Percentiles rank a stretch among this genome's conserved stretches.
Evolutionary conservation across 2,888 invertebrate genomes (phyloP).

Genomic region (Ennomos fuscantarius): DNA sequence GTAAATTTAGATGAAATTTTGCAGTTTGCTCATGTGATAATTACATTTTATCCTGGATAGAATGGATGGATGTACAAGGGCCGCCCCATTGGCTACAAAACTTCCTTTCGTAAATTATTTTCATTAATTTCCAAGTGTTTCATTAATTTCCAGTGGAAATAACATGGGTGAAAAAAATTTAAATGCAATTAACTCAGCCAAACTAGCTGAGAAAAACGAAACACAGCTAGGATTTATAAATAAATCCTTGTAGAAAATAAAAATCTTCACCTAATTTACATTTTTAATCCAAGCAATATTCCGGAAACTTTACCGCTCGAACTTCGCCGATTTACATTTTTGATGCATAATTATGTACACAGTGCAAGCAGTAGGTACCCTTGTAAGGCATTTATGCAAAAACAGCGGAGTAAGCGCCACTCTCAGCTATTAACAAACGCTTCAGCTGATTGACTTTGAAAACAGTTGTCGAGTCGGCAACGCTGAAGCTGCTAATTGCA

Average conservation of each 20-base stretch:
- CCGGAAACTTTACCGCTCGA: conserved; percentile 21
- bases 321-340: conserved; percentile 39
- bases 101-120: no score
- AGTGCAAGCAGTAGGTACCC: background rate
- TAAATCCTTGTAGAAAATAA: conserved; percentile 8
- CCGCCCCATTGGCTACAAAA: no score
- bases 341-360: conserved; percentile 36
- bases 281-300: conserved; percentile 18
- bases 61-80: no score
- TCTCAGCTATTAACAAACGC: conserved; percentile 40
- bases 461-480: conserved; percentile 32
- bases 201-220: no score
- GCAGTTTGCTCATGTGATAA: no score
- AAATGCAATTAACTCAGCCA: no score
- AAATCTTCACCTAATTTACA: conserved; percentile 16
- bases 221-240: no score
- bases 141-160: no score
- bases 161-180: no score
- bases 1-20: no score
- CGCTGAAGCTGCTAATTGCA: conserved; percentile 38
- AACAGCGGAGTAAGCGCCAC: conserved; percentile 35
- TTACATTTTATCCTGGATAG: no score
- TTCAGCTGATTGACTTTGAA: conserved; percentile 42
- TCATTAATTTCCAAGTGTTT: no score
- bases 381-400: conserved; percentile 29